Conservation (phyloP, 2,113 vertebrate genomes). For the Charadrius vociferus region DNA sequence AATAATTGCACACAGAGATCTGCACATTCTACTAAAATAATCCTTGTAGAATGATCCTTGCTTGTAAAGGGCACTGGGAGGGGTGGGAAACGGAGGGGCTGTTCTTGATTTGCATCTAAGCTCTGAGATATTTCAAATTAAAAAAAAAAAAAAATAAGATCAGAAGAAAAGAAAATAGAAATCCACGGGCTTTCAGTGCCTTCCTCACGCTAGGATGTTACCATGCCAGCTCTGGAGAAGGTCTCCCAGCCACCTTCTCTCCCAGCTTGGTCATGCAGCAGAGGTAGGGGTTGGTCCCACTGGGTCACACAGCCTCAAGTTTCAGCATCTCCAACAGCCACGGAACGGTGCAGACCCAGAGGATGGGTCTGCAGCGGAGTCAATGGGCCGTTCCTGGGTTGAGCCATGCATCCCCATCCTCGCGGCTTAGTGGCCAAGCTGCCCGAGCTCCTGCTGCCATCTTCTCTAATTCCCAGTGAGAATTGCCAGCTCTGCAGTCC, state of each 20-base stretch:
- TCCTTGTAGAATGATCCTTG: not conserved
- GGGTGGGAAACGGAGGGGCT: not conserved
- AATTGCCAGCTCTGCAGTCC: too few species aligned
- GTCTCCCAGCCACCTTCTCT: not conserved
- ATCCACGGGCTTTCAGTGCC: not conserved
- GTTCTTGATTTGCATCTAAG: not conserved
- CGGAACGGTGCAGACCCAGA: accelerated
- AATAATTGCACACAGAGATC: not conserved
- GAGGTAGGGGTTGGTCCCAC: not conserved
- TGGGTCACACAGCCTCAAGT: not conserved
- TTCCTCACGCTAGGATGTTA: accelerated
- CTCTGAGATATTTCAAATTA: not conserved
- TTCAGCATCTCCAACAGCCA: not conserved
- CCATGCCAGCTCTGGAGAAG: not conserved
- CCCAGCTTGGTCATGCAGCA: not conserved
- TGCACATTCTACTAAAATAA: not conserved
- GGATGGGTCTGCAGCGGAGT: not conserved
- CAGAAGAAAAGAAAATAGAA: not conserved
- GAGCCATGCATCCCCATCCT: not conserved
- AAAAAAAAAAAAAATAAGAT: too few species aligned
- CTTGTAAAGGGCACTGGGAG: not conserved
- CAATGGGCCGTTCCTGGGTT: not conserved
- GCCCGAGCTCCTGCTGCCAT: not conserved
- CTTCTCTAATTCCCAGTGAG: not conserved
- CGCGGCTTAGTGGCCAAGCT: accelerated